A percentile compares a stretch with the other conserved stretches of the same genome.
These are phyloP conservation scores for Druceiella hillmani DNA, from an alignment of 2,888 invertebrate genomes.

Conservation along the genomic window DNA sequence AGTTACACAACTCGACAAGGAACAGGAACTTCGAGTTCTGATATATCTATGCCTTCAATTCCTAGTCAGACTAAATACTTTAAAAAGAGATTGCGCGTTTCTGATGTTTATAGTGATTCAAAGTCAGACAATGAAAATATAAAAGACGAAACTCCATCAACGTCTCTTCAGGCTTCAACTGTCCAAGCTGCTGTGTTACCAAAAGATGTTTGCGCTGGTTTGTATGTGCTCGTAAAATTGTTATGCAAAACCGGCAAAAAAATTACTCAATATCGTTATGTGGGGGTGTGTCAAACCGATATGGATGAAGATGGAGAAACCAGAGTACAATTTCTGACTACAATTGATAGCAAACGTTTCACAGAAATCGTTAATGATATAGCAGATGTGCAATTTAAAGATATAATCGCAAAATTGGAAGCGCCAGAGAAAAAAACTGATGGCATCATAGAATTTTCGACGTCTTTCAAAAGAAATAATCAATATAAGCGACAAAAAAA, in stretches of 20 bases:
- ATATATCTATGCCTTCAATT: conserved; percentile 5
- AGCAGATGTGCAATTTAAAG: conserved; percentile 24
- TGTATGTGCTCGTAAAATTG: conserved; percentile 19
- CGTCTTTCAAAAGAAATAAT: conserved; percentile 23
- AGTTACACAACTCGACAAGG: too few species aligned
- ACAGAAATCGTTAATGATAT: conserved; percentile 21
- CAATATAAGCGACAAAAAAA: conserved; percentile 17
- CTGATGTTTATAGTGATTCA: conserved; percentile 13
- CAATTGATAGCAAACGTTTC: conserved; percentile 18
- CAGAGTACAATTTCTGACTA: conserved; percentile 15
- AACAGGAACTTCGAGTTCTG: too few species aligned
- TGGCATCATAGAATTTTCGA: conserved; percentile 22
- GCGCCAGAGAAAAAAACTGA: conserved; percentile 22
- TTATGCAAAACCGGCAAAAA: conserved; percentile 15
- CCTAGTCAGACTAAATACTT: conserved; percentile 7
- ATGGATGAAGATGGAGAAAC: conserved; percentile 16
- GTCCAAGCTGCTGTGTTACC: conserved; percentile 12
- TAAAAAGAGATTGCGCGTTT: conserved; percentile 12
- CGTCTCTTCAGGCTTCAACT: conserved; percentile 16
- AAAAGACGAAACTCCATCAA: conserved; percentile 15
- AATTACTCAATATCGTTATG: conserved; percentile 17
- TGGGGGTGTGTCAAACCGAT: conserved; percentile 17
- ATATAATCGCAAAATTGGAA: conserved; percentile 23
- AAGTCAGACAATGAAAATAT: conserved; percentile 9
- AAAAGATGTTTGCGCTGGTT: conserved; percentile 19